Base-by-base conservation (phyloP, 2,888 invertebrate genomes). In the Euspilapteryx auroguttella region DNA sequence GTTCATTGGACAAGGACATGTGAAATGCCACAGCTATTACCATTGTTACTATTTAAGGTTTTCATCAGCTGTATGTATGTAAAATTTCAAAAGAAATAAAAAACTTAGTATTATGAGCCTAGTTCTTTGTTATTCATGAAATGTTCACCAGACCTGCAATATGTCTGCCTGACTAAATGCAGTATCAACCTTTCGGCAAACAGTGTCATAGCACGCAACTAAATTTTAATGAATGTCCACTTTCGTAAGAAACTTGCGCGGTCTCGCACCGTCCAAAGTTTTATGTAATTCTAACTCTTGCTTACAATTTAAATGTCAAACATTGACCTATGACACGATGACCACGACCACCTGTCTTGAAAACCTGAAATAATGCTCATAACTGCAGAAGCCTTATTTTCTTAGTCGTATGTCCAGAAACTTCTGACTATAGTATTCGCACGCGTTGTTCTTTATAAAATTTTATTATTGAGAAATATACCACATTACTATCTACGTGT, bases 251-350 rank as follows among this genome's bases (percentile, higher is more conserved):
- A 29, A 17, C 17, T 28, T 20, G 11, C 21, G 22, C 28, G 25
- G 24, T 22, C 28, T 14, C 36, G 41, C 42, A 34, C 34, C 39
- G 42, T 38, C 40, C 34, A 32, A 32, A 24, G 20, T n/a, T 39
- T 64, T 62, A 58, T 53, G 42, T 61, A 57, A 66, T 51, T 46
- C 42, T 34, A 49, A 47, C n/a, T 50, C 49, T 44, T 47, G 44
- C 45, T 41, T 35, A 44, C 41, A 40, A 41, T 47, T 50, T 46
- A 68, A 75, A 73, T 71, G 69, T 56, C 68, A 69, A 62, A 68
- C 56, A 55, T 54, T 71, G 66, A 73, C 71, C 69, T 50, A 49
- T 55, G 62, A 55, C 57, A 54, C 37, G 48, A 33, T 41, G 42
- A 46, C 41, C n/a, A 37, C 40, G 38, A 52, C 56, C 51, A 63